Percentiles rank a stretch among this genome's conserved stretches.
Conservation (phyloP, 1,140 invertebrate genomes). For the Drosophila kurseongensis region DNA sequence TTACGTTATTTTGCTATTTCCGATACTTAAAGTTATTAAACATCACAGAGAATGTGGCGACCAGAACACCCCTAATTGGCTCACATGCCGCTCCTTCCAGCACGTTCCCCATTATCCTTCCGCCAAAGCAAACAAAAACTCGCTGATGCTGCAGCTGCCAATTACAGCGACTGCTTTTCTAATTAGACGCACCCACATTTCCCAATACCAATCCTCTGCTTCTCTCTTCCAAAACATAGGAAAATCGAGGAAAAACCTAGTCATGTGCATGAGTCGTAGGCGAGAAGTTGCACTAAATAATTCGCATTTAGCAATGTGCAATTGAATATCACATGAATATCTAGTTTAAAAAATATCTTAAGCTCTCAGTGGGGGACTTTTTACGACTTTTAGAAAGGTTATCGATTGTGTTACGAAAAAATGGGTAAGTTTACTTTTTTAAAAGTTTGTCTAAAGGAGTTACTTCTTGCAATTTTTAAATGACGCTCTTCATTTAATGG, state of each 20-base stretch:
- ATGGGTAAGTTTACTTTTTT: too few relatives aligned
- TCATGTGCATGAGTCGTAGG: constrained; percentile 43
- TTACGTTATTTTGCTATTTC: too few relatives aligned
- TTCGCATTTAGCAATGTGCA: background rate
- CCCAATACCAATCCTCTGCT: background rate
- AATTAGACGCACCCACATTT: constrained; percentile 51
- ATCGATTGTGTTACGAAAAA: too few relatives aligned
- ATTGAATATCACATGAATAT: background rate
- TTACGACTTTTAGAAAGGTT: background rate
- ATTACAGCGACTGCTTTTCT: constrained; percentile 51
- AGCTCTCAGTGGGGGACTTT: too few relatives aligned
- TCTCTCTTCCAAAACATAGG: background rate
- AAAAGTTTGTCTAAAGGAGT: too few relatives aligned
- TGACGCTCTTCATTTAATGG: too few relatives aligned
- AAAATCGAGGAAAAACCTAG: constrained; percentile 15
- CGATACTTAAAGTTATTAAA: too few relatives aligned
- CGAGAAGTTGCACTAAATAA: background rate
- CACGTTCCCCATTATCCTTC: constrained; percentile 5
- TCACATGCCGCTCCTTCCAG: background rate
- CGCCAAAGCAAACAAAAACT: constrained; percentile 22
- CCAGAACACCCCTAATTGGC: background rate
- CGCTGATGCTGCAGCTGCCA: constrained; percentile 50
- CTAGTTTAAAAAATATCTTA: too few relatives aligned
- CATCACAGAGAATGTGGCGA: too few relatives aligned
- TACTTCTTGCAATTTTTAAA: too few relatives aligned